These are phyloP conservation scores for Knipowitschia caucasica DNA, from an alignment of 2,797 vertebrate genomes.

Conservation along the genomic window DNA sequence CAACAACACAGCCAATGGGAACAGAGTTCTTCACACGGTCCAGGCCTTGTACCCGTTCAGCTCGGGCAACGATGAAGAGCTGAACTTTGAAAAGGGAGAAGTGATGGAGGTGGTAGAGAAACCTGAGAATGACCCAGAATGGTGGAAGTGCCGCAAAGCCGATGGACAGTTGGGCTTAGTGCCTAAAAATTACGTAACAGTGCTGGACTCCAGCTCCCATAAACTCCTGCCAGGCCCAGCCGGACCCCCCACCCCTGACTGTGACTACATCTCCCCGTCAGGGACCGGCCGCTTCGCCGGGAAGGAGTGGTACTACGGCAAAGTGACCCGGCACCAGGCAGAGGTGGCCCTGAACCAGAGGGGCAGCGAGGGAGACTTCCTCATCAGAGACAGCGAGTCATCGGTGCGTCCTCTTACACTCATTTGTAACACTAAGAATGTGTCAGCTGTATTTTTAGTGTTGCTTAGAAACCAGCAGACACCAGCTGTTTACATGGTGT, in stretches of 20 bases:
- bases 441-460: neutral
- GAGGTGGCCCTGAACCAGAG: conserved; percentile 91
- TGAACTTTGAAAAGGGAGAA: conserved; percentile 89
- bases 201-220: conserved; percentile 79
- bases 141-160: conserved; percentile 91
- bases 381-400: conserved; percentile 91
- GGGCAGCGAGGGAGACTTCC: conserved; percentile 87
- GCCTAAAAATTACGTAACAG: conserved; percentile 90
- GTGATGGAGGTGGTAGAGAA: conserved; percentile 92
- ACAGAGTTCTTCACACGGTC: conserved; percentile 83
- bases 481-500: neutral
- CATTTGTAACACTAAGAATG: neutral
- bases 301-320: conserved; percentile 91
- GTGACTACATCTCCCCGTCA: conserved; percentile 88
- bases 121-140: conserved; percentile 90
- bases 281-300: conserved; percentile 84
- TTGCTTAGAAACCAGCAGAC: neutral
- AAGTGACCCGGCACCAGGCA: conserved; percentile 89
- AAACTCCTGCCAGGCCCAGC: conserved; percentile 69
- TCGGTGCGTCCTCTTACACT: conserved; percentile 77
- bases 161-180: conserved; percentile 88
- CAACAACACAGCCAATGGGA: conserved; percentile 78
- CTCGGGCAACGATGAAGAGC: conserved; percentile 88
- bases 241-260: conserved; percentile 86
- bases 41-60: conserved; percentile 91